Percentiles rank a stretch among this genome's conserved stretches.
phyloP scores from a whole-genome alignment of 2,113 vertebrate species.

The Cryptoleucopteryx plumbea region DNA sequence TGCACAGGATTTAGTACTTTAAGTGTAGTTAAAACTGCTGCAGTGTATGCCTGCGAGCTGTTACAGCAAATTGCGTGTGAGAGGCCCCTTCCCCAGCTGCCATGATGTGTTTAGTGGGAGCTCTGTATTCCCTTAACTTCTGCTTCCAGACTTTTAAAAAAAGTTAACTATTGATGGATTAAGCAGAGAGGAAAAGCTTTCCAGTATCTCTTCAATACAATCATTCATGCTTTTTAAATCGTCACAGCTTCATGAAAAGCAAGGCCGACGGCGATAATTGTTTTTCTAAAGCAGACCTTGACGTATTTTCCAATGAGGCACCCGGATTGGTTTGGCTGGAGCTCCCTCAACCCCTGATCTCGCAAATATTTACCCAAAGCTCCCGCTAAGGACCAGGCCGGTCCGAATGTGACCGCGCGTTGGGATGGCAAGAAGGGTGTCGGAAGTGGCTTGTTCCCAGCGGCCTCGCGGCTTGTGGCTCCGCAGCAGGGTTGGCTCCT shows the following conservation, averaged over 20 bases:
- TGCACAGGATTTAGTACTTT: background rate
- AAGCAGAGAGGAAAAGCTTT: background rate
- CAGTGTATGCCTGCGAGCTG: background rate
- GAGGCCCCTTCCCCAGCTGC: background rate
- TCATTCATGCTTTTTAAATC: background rate
- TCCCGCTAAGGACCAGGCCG: background rate
- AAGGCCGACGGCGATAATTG: background rate
- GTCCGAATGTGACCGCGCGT: too few species aligned
- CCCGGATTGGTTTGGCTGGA: background rate
- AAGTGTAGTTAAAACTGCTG: background rate
- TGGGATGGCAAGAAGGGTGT: background rate
- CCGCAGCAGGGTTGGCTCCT: fast-evolving
- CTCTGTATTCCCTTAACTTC: background rate
- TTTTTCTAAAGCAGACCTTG: background rate
- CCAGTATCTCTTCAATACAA: background rate
- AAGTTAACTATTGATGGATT: background rate
- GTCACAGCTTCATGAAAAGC: fast-evolving
- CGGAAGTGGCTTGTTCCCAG: fast-evolving
- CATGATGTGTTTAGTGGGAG: background rate
- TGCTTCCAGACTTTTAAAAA: background rate
- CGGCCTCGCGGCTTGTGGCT: fast-evolving
- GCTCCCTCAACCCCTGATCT: background rate
- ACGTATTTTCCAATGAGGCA: fast-evolving
- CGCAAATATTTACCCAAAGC: background rate
- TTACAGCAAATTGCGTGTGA: background rate